Base-by-base conservation (phyloP, 2,888 invertebrate genomes). In the Diarsia brunnea region DNA sequence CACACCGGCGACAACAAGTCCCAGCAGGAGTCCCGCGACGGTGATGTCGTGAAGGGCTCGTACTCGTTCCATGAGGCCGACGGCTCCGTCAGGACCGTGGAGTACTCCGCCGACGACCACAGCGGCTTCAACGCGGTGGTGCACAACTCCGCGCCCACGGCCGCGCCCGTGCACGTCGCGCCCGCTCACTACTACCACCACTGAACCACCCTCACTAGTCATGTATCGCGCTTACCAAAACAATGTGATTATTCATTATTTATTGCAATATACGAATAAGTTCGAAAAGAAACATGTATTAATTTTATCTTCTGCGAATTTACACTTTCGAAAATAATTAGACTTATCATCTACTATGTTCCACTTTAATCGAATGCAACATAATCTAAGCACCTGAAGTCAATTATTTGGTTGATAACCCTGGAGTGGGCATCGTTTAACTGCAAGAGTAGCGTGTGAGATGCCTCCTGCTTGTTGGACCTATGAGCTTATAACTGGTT, bases 1-100 rank as follows among this genome's bases (percentile, higher is more conserved):
- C 96, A 97, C 92, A 97, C 97, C 90, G 97, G 97, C 66, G 97
- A 97, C 93, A 94, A 96, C 92, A 97, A 97, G 93, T 94, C 95
- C 79, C 97, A 97, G 91, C 95, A 96, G 81, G 97, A 97, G 90
- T 87, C 90, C 79, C 94, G 96, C 83, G 97, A 97, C 86, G 97
- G 97, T 63, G 97, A 97, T 86, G 95, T 94, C 2, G 97, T 97
- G 82, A 96, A 95, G 90, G 97, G 97, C 87, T 94, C 95, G n/a
- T 97, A 97, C 95, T 96, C 96, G 27, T 92, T 97, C 87, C 95
- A 95, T 82, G 97, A 97, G 89, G 96, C 97, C 68, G 97, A 97
- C 89, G 97, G 97, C 89, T 97, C 97, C 91, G 90, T 96, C 91
- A 94, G 97, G 84, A 97, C 96, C 82, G 97, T 97, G 82, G 95